These are phyloP conservation scores for Engraulis encrasicolus DNA, from an alignment of 2,113 vertebrate species.

Conservation along the genomic window DNA sequence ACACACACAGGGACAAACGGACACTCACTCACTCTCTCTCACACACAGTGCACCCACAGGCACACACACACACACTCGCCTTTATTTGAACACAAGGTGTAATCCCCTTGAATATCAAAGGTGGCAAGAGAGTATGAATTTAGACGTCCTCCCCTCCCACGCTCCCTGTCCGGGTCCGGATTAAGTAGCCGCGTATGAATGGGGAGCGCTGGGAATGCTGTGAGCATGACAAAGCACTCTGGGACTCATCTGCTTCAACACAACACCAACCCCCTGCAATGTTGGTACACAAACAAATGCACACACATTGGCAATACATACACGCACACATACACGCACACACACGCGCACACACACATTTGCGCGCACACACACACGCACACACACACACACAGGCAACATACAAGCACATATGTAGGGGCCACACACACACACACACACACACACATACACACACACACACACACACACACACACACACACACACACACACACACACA, in stretches of 20 bases:
- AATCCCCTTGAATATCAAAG: constrained; percentile 99
- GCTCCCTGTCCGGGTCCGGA: constrained; percentile 80
- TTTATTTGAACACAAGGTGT: constrained; percentile 88
- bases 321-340: constrained; percentile 29
- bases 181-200: constrained; percentile 76
- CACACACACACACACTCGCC: constrained; percentile 17
- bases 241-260: constrained; percentile 78
- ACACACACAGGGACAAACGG: too few species aligned
- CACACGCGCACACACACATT: constrained; percentile 20
- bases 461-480: too few species aligned
- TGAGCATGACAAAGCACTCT: constrained; percentile 61
- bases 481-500: constrained; percentile 28
- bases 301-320: too few species aligned
- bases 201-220: too few species aligned
- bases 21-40: too few species aligned
- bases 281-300: constrained; percentile 24
- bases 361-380: constrained; percentile 20
- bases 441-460: constrained; percentile 21
- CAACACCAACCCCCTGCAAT: constrained; percentile 9
- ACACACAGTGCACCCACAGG: too few species aligned
- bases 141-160: constrained; percentile 81
- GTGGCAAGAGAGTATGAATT: constrained; percentile 94
- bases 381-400: too few species aligned
- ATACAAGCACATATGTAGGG: too few species aligned
- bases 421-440: constrained; percentile 34